Evolutionary conservation across 2,888 invertebrate species (phyloP).

Genomic region (Resseliella maxima): DNA sequence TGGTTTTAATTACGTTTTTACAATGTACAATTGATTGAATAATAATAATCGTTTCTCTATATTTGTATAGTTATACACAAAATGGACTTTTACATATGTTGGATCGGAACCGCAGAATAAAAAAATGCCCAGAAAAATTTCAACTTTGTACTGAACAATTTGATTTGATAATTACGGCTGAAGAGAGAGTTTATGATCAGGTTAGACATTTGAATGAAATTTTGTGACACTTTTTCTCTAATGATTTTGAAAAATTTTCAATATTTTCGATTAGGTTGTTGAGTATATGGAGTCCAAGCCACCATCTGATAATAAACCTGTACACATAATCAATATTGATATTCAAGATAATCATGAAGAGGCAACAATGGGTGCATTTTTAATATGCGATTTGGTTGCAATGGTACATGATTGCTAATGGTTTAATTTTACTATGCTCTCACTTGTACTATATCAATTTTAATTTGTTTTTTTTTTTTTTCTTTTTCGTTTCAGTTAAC

Average conservation of each 20-base stretch:
- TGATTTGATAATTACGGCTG: conserved; percentile 96
- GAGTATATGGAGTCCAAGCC: conserved; percentile 90
- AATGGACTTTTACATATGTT: conserved; percentile 98
- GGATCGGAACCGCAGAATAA: conserved; percentile 96
- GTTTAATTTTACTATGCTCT: too few relatives aligned
- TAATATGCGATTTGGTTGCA: conserved; percentile 94
- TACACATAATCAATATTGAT: conserved; percentile 97
- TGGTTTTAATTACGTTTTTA: conserved; percentile 14
- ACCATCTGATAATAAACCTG: conserved; percentile 84
- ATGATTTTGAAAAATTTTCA: background rate
- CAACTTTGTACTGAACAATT: conserved; percentile 90
- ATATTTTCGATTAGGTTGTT: conserved; percentile 74
- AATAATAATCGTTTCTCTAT: conserved; percentile 55
- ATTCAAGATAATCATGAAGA: conserved; percentile 99
- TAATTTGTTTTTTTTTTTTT: conserved; percentile 49
- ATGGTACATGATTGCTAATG: conserved; percentile 77
- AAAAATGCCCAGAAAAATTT: conserved; percentile 93
- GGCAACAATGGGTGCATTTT: conserved; percentile 97
- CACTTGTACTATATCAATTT: background rate
- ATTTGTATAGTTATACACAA: conserved; percentile 82
- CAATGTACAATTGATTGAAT: background rate
- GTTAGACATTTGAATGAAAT: conserved; percentile 56
- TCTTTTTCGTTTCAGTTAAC: conserved; percentile 70
- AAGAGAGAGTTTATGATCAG: conserved; percentile 98
- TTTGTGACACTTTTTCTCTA: background rate